Evolutionary conservation across 2,888 invertebrate genomes (phyloP).

Genomic region (Bugula neritina): DNA sequence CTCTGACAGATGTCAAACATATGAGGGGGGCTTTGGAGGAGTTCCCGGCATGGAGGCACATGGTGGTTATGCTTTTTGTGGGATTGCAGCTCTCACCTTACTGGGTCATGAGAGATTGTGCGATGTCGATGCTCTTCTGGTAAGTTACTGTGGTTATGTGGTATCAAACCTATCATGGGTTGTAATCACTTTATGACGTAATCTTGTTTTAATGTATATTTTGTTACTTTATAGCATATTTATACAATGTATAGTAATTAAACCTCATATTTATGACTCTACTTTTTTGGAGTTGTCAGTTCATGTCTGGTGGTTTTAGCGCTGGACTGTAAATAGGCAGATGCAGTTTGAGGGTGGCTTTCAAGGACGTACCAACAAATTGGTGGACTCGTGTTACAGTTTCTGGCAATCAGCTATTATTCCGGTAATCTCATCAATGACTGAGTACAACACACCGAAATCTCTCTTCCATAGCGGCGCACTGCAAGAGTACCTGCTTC

Average conservation of each 20-base stretch:
- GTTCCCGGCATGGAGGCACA: slow-evolving; percentile 93
- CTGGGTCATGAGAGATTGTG: slow-evolving; percentile 70
- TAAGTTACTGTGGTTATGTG: too few relatives aligned
- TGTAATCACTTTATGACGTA: too few relatives aligned
- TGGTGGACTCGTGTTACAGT: slow-evolving; percentile 97
- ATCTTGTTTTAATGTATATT: too few relatives aligned
- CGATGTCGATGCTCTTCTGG: slow-evolving; percentile 66
- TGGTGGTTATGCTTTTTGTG: slow-evolving; percentile 99
- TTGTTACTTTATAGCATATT: too few relatives aligned
- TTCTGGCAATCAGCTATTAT: slow-evolving; percentile 97
- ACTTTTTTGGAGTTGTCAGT: too few relatives aligned
- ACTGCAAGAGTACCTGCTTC: slow-evolving; percentile 86
- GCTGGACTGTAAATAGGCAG: slow-evolving; percentile 85
- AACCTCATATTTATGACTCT: too few relatives aligned
- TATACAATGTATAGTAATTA: too few relatives aligned
- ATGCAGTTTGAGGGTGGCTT: slow-evolving; percentile 94
- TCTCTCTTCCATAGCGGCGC: slow-evolving; percentile 48
- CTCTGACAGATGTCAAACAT: slow-evolving; percentile 77
- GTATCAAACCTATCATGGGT: too few relatives aligned
- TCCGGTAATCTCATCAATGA: slow-evolving; percentile 67
- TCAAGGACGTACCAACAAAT: slow-evolving; percentile 87
- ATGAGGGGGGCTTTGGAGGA: slow-evolving; percentile 96
- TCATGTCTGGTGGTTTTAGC: too few relatives aligned
- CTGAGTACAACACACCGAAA: slow-evolving; percentile 19
- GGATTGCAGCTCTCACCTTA: slow-evolving; percentile 78